Conservation (phyloP, 2,888 invertebrate genomes). For the Ischnura elegans region DNA sequence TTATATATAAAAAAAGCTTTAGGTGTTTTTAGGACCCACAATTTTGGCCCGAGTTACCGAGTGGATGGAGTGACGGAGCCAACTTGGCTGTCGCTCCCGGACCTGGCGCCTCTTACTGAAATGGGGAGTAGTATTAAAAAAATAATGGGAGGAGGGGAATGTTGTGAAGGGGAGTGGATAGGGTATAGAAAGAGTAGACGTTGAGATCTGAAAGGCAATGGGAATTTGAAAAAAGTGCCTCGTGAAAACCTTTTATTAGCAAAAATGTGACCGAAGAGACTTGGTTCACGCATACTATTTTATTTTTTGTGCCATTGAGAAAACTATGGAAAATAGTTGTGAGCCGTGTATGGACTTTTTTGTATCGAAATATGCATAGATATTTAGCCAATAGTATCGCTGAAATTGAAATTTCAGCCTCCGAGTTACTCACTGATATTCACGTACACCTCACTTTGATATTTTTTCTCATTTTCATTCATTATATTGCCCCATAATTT, state of each 20-base stretch:
- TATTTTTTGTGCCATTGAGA: neutral
- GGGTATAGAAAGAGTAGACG: neutral
- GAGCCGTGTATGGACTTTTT: neutral
- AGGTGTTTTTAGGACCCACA: neutral
- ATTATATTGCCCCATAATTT: too few species aligned
- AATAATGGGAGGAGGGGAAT: too few species aligned
- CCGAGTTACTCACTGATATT: too few species aligned
- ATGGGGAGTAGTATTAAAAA: neutral
- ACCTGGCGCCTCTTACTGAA: neutral
- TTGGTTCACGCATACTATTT: neutral
- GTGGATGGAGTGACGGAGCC: neutral
- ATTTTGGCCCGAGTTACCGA: conserved; percentile 19
- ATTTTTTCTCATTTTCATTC: too few species aligned
- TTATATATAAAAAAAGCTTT: neutral
- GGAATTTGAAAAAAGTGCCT: neutral
- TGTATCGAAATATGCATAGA: neutral
- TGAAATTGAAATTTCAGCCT: too few species aligned
- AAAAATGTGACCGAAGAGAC: neutral
- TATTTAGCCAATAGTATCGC: too few species aligned
- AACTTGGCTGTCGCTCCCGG: neutral
- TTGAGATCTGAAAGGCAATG: neutral
- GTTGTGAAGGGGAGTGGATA: neutral
- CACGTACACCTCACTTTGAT: too few species aligned
- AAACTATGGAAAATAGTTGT: neutral
- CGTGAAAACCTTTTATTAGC: neutral